Base-by-base conservation (phyloP, 2,888 invertebrate species). In the Exephanes ischioxanthus region DNA sequence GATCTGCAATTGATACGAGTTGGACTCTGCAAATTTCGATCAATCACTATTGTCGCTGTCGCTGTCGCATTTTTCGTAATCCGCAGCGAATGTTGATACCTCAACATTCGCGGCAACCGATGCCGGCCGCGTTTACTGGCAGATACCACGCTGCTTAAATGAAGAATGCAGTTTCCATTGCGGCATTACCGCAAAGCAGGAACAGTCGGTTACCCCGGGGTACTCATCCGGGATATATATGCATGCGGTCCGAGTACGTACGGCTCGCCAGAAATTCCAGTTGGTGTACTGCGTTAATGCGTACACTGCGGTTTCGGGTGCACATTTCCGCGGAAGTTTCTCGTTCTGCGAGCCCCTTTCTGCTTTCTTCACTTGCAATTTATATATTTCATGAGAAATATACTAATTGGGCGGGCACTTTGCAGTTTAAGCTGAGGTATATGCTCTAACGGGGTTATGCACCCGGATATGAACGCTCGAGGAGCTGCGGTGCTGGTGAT, bases 151-250 rank as follows among this genome's bases (percentile, higher is more conserved):
- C 61, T 30, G 14, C 61, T 22, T 55, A 22, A 61, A 73, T 61
- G 26, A 73, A 45, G 26, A 5, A 58, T 9, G 30, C 48, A 58
- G 41, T 61, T 63, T n/a, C 61, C 48, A 61, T 61, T 61, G 61
- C n/a, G 11, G 45, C 16, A 30, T 11, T 11, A n/a, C n/a, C 53
- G 2, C 41, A n/a, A 14, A 61, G 26, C 45, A 26, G 30, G 30
- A 73, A 41, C 7, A 16, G 22, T 58, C 26, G 58, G 45, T 61
- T 73, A 61, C 30, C 45, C 11, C 48, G 48, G 45, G 45, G n/a
- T 30, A 26, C 61, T 73, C 58, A 45, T 48, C 3, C n/a, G 22
- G 72, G 55, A 22, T 55, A 51, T 14, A 48, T 45, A 70, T 41
- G 22, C 41, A 41, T 41, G 72, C 9, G 14, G 72, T 55, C 16